Evolutionary conservation across 1,140 invertebrate genomes (phyloP).

Genomic region (Papilio polyxenes): DNA sequence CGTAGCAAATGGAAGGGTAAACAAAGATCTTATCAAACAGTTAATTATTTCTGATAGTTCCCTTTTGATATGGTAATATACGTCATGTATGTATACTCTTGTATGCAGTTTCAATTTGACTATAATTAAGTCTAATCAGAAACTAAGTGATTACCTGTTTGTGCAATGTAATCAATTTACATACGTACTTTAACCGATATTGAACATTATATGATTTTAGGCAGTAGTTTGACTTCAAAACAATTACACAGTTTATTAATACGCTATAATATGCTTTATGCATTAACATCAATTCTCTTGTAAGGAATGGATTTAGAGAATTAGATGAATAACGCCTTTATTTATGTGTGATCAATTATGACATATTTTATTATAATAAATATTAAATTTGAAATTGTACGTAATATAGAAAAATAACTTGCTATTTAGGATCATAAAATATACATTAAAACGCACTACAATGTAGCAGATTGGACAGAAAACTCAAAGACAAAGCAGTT

Average conservation of each 20-base stretch:
- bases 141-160: conserved; percentile 23
- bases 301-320: too few relatives aligned
- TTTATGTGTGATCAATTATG: too few relatives aligned
- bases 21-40: conserved; percentile 7
- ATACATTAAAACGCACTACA: not conserved
- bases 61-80: conserved; percentile 8
- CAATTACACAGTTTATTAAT: not conserved
- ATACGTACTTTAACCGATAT: not conserved
- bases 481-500: conserved; percentile 32
- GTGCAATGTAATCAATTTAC: conserved; percentile 5
- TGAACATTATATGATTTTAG: not conserved
- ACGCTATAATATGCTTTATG: not conserved
- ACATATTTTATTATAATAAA: not conserved
- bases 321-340: too few relatives aligned
- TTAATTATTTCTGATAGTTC: not conserved
- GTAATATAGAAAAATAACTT: not conserved
- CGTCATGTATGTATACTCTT: not conserved
- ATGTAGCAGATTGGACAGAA: conserved; percentile 20
- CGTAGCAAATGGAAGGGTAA: conserved; percentile 19
- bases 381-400: not conserved
- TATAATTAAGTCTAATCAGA: conserved; percentile 22
- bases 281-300: not conserved
- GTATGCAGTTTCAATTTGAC: not conserved
- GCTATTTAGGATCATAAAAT: not conserved
- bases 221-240: not conserved